phyloP scores from a whole-genome alignment of 1,140 invertebrate species.

The Drosophila kepulauana region DNA sequence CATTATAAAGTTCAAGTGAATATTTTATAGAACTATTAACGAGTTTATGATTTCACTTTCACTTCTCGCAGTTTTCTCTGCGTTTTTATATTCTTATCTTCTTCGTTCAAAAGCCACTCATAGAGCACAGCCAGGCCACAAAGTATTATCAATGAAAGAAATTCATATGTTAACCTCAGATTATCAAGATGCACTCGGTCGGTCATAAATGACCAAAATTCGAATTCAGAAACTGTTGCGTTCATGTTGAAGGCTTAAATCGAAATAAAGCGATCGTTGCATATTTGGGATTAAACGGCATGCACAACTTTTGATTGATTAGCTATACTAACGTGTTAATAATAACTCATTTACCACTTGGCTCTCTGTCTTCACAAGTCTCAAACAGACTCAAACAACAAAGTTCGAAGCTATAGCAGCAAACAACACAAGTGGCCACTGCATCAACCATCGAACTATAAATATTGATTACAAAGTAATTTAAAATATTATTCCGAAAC shows the following conservation, averaged over 20 bases:
- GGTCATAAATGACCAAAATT: constrained; percentile 28
- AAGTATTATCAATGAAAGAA: background rate
- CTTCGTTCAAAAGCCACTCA: constrained; percentile 16
- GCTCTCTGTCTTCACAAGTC: no score
- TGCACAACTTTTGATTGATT: background rate
- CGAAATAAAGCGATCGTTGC: background rate
- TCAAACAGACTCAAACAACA: no score
- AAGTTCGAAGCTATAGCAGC: no score
- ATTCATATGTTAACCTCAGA: constrained; percentile 21
- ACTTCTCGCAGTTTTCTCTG: constrained; percentile 4
- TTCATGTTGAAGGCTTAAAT: constrained; percentile 47
- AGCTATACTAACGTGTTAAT: background rate
- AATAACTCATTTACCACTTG: no score
- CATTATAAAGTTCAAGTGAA: background rate
- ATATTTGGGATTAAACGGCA: background rate
- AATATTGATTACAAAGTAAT: no score
- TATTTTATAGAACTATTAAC: background rate
- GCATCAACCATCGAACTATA: no score
- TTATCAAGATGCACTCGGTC: constrained; percentile 40
- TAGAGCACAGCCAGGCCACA: constrained; percentile 6
- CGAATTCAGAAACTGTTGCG: constrained; percentile 36
- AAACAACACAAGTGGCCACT: no score
- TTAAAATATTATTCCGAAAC: no score
- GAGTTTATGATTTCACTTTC: background rate
- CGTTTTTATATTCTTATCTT: background rate